These are phyloP conservation scores for Sebastes glaucus DNA, from an alignment of 2,797 vertebrate species.

Conservation along the genomic window DNA sequence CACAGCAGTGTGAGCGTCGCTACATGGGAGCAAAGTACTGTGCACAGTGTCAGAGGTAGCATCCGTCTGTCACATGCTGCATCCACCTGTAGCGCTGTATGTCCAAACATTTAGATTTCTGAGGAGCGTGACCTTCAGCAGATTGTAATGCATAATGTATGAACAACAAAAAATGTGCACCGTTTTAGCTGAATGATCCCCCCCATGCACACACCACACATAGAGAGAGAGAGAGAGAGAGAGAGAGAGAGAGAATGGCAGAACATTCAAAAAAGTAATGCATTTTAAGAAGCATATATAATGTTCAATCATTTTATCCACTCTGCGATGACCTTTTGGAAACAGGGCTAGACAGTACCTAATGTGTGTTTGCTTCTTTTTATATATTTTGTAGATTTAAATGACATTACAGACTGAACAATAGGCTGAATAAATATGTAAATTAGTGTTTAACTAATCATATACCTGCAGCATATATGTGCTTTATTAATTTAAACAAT, in stretches of 20 bases:
- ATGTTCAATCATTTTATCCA: slow-evolving; percentile 21
- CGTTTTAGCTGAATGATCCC: slow-evolving; percentile 21
- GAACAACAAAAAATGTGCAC: slow-evolving; percentile 15
- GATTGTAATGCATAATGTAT: slow-evolving; percentile 58
- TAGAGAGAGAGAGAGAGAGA: no score
- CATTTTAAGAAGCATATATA: slow-evolving; percentile 34
- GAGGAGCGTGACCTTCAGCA: slow-evolving; percentile 51
- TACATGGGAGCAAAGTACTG: not conserved
- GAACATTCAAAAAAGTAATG: slow-evolving; percentile 10
- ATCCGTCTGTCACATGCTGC: slow-evolving; percentile 9
- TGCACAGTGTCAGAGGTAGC: slow-evolving; percentile 8
- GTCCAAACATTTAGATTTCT: slow-evolving; percentile 45
- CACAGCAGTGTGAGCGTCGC: not conserved
- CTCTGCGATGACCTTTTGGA: slow-evolving; percentile 33
- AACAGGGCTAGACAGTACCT: not conserved
- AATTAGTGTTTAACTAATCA: not conserved
- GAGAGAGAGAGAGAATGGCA: not conserved
- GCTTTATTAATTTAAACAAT: not conserved
- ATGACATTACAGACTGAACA: not conserved
- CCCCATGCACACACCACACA: not conserved
- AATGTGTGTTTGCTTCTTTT: not conserved
- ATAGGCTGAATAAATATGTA: not conserved
- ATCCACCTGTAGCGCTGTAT: slow-evolving; percentile 32
- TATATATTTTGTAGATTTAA: not conserved
- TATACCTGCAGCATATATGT: not conserved